Base-by-base conservation (phyloP, 2,797 vertebrate species). In the Heterohyrax brucei region DNA sequence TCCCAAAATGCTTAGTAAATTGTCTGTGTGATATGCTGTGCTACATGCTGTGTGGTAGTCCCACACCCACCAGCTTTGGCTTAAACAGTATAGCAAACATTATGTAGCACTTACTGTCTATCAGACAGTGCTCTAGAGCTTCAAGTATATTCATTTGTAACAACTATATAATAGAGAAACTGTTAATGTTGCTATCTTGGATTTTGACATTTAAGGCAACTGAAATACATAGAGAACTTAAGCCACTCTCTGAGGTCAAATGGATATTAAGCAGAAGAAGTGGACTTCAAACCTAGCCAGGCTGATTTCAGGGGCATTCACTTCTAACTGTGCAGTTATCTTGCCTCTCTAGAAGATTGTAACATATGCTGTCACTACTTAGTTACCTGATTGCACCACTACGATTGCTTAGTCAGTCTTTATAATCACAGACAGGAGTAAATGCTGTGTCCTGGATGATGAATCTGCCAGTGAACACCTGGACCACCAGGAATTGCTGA, bases 311-410 rank as follows among this genome's bases (percentile, higher is more conserved):
- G 7, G 2, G 5, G 6, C 18, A 53, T 28, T 12, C 61, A n/a
- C 18, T 78, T 72, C 14, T 6, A 22, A 39, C 1, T 16, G 2
- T 53, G 30, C 5, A 3, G 1, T 10, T 10, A 19, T 8, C 2
- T 16, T 21, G 14, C 26, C 19, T 10, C 64, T 85, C 64, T 53
- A 18, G 53, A 24, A 3, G 18, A 21, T 0, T 33, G 6, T 9
- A 6, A 50, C 10, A 0, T 7, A 28, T 4, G 22, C 33, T 48
- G 61, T 5, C 4, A 18, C 19, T 16, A 24, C 6, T 7, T 7
- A 13, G 10, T 4, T 19, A 46, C 1, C n/a, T 30, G 62, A 3
- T 28, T 7, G 3, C 2, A 28, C 26, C 5, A 8, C 10, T 59
- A 9, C 16, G 24, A 33, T 8, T 33, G 28, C 22, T 50, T 44